These are phyloP conservation scores for Rana temporaria DNA, from an alignment of 2,113 vertebrate genomes.

Conservation along the genomic window DNA sequence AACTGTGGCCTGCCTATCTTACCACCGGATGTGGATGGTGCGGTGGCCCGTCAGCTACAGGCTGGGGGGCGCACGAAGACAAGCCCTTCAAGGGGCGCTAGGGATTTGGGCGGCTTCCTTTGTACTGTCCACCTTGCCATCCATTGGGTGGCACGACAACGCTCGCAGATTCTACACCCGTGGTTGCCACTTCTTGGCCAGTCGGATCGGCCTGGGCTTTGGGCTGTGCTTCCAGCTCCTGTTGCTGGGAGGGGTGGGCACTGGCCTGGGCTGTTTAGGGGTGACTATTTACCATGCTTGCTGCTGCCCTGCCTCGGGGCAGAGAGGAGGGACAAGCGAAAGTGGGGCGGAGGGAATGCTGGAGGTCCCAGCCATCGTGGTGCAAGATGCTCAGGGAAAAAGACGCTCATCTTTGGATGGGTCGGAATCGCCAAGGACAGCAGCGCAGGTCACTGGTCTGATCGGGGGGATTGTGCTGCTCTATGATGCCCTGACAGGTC, in stretches of 20 bases:
- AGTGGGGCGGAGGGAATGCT: slow-evolving; percentile 74
- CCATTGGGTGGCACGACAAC: slow-evolving; percentile 84
- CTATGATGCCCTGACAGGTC: slow-evolving; percentile 81
- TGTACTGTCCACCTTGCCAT: slow-evolving; percentile 81
- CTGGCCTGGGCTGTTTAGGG: slow-evolving; percentile 79
- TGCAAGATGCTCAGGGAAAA: slow-evolving; percentile 81
- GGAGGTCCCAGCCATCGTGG: slow-evolving; percentile 81
- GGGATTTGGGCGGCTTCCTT: slow-evolving; percentile 85
- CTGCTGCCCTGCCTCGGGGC: slow-evolving; percentile 69
- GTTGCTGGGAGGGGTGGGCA: slow-evolving; percentile 78
- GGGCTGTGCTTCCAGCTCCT: slow-evolving; percentile 81
- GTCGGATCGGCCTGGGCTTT: slow-evolving; percentile 81
- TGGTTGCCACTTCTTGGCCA: slow-evolving; percentile 83
- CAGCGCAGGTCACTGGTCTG: slow-evolving; percentile 83
- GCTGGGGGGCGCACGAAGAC: slow-evolving; percentile 82
- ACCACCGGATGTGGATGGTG: slow-evolving; percentile 86
- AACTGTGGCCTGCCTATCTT: slow-evolving; percentile 81
- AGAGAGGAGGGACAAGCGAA: slow-evolving; percentile 68
- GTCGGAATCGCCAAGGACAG: slow-evolving; percentile 81
- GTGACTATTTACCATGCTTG: slow-evolving; percentile 83
- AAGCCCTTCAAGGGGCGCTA: slow-evolving; percentile 79
- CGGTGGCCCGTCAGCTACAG: slow-evolving; percentile 83
- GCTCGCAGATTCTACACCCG: slow-evolving; percentile 79
- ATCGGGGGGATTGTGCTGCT: slow-evolving; percentile 84
- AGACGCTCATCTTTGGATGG: slow-evolving; percentile 80